Evolutionary conservation across 2,888 invertebrate genomes (phyloP), one percentile per base, ranked within the genome.

Genomic region (Eristalis tenax): DNA sequence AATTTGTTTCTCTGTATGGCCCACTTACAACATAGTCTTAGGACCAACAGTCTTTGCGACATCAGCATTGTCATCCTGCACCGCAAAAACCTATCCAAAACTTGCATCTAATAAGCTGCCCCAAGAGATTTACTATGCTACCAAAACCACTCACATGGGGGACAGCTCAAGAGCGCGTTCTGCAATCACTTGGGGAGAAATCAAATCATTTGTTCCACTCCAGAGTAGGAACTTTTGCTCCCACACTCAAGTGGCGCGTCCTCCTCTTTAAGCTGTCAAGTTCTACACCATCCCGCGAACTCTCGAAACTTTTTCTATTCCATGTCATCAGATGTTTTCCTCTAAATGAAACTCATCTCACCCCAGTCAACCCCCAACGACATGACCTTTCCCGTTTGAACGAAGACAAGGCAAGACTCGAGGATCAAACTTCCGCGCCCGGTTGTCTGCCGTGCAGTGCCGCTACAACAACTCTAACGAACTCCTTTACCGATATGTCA

Each of bases 401-500:
- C 4, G 50, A 18, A 18, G 50, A 18, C 32, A 8, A 32, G 32
- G 8, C 32, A 10, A 8, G 32, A 10, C 8, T 2, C 50, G 8
- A 18, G 18, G 50, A 22, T 50, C 50, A 50, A 50, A 50, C 61
- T 35, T 61, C 43, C 23, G 35, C 59, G 57, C 35, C 61, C 50
- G 28, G 56, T 32, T 69, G 56, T 73, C 50, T 65, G 26, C 68
- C 63, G 70, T 65, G 26, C 68, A 56, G 65, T 13, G 32, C 65
- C 64, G 70, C 65, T 70, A 64, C 65, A 70, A 57, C 68, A 76
- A 80, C 74, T 43, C 43, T 75, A 75, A 81, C 74, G 74, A 81
- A 81, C 82, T 82, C 66, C 76, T 70, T 82, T 71, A 65, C 76
- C 71, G 76, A 76, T 82, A 76, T 76, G 82, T 82, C 76, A 76